Evolutionary conservation across 2,888 invertebrate species (phyloP).

Genomic region (Xylophagus ater): DNA sequence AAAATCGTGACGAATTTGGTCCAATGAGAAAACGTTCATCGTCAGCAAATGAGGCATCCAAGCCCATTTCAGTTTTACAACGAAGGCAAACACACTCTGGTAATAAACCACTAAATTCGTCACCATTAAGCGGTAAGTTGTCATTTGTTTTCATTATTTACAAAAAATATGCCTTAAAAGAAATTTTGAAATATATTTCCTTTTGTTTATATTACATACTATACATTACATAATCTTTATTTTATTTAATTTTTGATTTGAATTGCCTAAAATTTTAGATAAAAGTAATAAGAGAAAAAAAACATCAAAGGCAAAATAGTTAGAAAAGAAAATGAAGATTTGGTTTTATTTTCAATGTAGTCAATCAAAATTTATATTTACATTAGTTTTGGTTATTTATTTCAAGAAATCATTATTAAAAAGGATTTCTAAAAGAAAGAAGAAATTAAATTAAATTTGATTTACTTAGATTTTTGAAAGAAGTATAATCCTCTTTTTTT

Average conservation of each 20-base stretch:
- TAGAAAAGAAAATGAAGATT: too few relatives aligned
- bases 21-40: conserved; percentile 58
- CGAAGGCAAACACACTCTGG: conserved; percentile 51
- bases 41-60: conserved; percentile 60
- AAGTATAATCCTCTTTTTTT: too few relatives aligned
- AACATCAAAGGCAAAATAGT: too few relatives aligned
- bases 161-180: background rate
- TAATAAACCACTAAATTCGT: conserved; percentile 32
- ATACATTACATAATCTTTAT: background rate
- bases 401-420: too few relatives aligned
- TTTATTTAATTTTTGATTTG: background rate
- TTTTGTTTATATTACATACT: background rate
- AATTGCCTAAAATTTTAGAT: background rate
- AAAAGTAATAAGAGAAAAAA: too few relatives aligned
- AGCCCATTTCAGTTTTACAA: conserved; percentile 47
- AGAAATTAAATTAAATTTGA: too few relatives aligned
- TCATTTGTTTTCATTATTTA: background rate
- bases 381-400: too few relatives aligned
- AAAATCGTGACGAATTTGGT: conserved; percentile 47
- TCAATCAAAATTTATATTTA: too few relatives aligned
- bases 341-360: too few relatives aligned
- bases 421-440: too few relatives aligned
- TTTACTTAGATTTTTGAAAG: too few relatives aligned
- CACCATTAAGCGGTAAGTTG: conserved; percentile 40
- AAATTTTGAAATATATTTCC: background rate